Conservation (phyloP, 2,797 vertebrate species). For the Chloroceryle amazona region DNA sequence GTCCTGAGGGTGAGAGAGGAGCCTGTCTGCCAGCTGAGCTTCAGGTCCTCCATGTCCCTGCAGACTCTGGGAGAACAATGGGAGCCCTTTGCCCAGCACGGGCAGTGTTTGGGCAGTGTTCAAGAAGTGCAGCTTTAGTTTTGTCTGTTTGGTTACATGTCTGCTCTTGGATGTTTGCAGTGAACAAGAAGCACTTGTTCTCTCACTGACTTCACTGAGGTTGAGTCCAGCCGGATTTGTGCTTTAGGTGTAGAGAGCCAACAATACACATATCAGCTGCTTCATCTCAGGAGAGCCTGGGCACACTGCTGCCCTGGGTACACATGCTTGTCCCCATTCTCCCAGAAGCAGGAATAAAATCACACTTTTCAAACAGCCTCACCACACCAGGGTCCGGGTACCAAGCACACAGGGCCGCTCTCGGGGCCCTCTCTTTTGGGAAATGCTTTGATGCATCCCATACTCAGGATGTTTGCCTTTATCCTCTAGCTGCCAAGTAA, state of each 20-base stretch:
- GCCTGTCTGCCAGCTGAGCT: neutral
- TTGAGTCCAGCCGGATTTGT: constrained; percentile 23
- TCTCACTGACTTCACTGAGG: neutral
- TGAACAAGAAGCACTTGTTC: constrained; percentile 50
- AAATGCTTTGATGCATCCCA: neutral
- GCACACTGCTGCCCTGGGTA: neutral
- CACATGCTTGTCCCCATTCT: neutral
- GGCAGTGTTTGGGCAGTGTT: neutral
- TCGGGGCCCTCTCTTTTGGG: neutral
- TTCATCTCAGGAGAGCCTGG: neutral
- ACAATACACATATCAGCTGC: neutral
- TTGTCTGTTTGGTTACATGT: neutral
- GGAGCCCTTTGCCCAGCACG: neutral
- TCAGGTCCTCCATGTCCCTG: neutral
- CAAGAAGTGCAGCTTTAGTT: neutral
- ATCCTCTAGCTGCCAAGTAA: neutral
- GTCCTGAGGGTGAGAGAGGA: neutral
- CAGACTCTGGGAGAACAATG: neutral
- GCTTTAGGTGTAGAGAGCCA: constrained; percentile 4
- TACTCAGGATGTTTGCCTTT: neutral
- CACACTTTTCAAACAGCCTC: neutral
- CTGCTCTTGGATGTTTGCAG: neutral
- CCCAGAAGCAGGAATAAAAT: neutral
- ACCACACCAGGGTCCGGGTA: neutral
- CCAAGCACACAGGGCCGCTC: neutral